Conservation (phyloP, 2,797 vertebrate species). For the Loris lydekkerianus region DNA sequence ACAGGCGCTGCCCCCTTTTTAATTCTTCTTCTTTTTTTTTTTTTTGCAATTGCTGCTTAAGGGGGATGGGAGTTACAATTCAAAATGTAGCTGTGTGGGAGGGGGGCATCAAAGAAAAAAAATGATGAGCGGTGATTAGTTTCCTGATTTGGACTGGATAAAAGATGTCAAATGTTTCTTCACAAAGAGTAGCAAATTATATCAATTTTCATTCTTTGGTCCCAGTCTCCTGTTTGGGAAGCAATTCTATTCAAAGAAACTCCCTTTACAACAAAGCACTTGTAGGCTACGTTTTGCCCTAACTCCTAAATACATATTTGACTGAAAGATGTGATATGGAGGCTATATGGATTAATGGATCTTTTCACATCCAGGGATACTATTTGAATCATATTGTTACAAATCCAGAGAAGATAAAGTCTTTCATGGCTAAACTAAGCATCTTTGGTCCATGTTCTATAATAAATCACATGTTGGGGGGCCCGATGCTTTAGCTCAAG, state of each 20-base stretch:
- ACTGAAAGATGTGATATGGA: slow-evolving; percentile 73
- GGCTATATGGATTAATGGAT: slow-evolving; percentile 80
- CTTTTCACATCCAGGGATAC: slow-evolving; percentile 75
- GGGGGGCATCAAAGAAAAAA: slow-evolving; percentile 59
- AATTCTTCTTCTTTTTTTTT: slow-evolving; percentile 50
- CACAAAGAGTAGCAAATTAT: slow-evolving; percentile 63
- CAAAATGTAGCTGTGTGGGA: slow-evolving; percentile 44
- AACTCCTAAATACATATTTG: slow-evolving; percentile 62
- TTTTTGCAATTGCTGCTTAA: slow-evolving; percentile 43
- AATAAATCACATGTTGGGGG: slow-evolving; percentile 69
- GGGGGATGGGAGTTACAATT: slow-evolving; percentile 33
- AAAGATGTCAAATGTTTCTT: slow-evolving; percentile 76
- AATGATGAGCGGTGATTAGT: slow-evolving; percentile 68
- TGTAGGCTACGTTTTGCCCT: slow-evolving; percentile 70
- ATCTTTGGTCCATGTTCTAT: slow-evolving; percentile 72
- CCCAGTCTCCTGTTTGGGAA: slow-evolving; percentile 65
- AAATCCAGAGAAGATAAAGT: slow-evolving; percentile 81
- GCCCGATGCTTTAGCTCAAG: slow-evolving; percentile 71
- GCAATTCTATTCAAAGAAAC: slow-evolving; percentile 65
- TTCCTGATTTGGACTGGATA: slow-evolving; percentile 73
- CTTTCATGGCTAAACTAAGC: slow-evolving; percentile 76
- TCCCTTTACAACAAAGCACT: slow-evolving; percentile 67
- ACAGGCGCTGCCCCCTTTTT: no score
- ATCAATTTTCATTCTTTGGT: slow-evolving; percentile 69
- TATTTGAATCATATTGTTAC: slow-evolving; percentile 81